Evolutionary conservation across 2,888 invertebrate species (phyloP).

Genomic region (Tuta absoluta): DNA sequence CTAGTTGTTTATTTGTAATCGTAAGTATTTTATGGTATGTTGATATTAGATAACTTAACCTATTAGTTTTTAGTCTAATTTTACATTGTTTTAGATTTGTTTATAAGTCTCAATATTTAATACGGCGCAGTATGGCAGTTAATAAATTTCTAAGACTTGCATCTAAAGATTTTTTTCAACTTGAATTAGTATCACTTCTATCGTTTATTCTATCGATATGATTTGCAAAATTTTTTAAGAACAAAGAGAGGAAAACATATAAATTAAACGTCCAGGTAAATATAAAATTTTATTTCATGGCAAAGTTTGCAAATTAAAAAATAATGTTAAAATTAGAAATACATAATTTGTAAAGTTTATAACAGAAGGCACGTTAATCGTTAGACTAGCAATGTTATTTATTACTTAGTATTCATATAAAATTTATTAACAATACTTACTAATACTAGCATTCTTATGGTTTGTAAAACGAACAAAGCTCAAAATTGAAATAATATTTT

Average conservation of each 20-base stretch:
- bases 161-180: background rate
- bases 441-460: slow-evolving; percentile 5
- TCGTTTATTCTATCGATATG: background rate
- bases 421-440: background rate
- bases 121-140: background rate
- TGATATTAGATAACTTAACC: slow-evolving; percentile 29
- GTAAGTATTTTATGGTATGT: slow-evolving; percentile 39
- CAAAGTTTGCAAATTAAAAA: slow-evolving; percentile 63
- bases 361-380: slow-evolving; percentile 58
- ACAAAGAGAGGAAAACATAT: background rate
- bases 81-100: slow-evolving; percentile 47
- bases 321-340: slow-evolving; percentile 30
- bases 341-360: slow-evolving; percentile 35
- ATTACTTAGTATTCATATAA: slow-evolving; percentile 29
- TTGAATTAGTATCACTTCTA: background rate
- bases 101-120: slow-evolving; percentile 50
- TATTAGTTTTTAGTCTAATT: slow-evolving; percentile 42
- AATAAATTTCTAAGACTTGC: slow-evolving; percentile 9
- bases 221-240: background rate
- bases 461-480: slow-evolving; percentile 8
- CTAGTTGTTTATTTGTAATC: slow-evolving; percentile 31
- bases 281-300: slow-evolving; percentile 66
- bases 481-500: background rate
- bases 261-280: background rate
- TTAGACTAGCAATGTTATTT: slow-evolving; percentile 59